Evolutionary conservation across 2,888 invertebrate genomes (phyloP).

Genomic region (Nebria brevicollis): DNA sequence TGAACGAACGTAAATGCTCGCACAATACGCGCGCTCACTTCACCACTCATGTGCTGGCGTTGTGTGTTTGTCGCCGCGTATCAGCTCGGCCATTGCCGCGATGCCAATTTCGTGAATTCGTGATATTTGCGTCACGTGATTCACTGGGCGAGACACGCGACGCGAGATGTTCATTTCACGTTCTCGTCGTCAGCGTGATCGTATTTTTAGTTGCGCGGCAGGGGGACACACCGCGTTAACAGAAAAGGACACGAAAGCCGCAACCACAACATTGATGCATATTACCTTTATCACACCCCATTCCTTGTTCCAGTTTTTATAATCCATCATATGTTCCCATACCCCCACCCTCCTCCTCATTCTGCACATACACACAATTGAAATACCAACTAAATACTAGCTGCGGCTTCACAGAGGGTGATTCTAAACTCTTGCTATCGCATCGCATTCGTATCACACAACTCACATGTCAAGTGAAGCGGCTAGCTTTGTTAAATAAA

Average conservation of each 20-base stretch:
- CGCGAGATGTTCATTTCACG: constrained; percentile 56
- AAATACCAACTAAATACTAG: constrained; percentile 1
- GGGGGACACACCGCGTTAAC: not conserved
- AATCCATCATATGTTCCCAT: not conserved
- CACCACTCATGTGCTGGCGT: constrained; percentile 47
- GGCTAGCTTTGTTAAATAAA: not conserved
- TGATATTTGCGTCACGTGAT: constrained; percentile 53
- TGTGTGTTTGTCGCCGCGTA: constrained; percentile 52
- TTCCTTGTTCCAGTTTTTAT: not conserved
- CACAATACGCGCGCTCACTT: not conserved
- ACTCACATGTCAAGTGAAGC: not conserved
- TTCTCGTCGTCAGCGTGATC: constrained; percentile 6
- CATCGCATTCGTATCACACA: not conserved
- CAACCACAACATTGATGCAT: not conserved
- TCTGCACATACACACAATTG: not conserved
- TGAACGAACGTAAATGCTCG: not conserved
- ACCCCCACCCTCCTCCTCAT: not conserved
- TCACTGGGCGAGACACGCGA: constrained; percentile 54
- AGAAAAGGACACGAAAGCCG: constrained; percentile 14
- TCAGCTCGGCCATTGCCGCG: not conserved
- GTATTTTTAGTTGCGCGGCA: not conserved
- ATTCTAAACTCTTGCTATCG: not conserved
- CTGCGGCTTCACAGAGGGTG: not conserved
- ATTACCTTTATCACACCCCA: not conserved
- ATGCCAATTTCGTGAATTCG: not conserved